phyloP scores from a whole-genome alignment of 2,888 invertebrate genomes.

The Amblyjoppa proteus region DNA sequence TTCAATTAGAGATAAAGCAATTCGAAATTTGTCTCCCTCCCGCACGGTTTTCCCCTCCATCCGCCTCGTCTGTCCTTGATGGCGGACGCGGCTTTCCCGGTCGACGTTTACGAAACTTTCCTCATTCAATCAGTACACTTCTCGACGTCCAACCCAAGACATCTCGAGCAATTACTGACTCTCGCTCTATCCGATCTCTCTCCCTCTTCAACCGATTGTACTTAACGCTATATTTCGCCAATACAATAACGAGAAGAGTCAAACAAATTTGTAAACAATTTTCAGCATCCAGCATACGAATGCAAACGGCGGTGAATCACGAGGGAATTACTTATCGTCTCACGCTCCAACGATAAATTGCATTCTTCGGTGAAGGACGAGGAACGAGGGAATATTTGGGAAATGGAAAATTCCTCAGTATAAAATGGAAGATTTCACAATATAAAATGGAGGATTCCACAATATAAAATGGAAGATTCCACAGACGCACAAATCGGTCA shows the following conservation, averaged over 20 bases:
- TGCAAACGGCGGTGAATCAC: neutral
- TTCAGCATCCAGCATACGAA: neutral
- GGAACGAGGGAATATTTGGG: conserved; percentile 4
- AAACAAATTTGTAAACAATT: conserved; percentile 27
- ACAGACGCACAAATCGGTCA: conserved; percentile 2
- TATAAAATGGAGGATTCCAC: neutral
- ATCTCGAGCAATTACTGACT: conserved; percentile 36
- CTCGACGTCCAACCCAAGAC: conserved; percentile 55
- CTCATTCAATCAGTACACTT: conserved; percentile 65
- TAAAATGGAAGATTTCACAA: neutral
- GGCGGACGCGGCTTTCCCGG: conserved; percentile 23
- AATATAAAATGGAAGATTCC: neutral
- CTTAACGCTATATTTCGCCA: conserved; percentile 8
- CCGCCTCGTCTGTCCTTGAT: conserved; percentile 3
- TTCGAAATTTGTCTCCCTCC: conserved; percentile 52
- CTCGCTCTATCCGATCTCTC: conserved; percentile 4
- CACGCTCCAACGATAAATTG: neutral
- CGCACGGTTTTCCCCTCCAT: neutral
- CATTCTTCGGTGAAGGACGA: neutral
- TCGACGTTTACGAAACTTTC: conserved; percentile 62
- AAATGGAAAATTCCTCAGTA: neutral
- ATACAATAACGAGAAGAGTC: conserved; percentile 50
- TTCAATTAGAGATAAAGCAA: conserved; percentile 64
- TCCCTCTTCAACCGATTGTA: neutral
- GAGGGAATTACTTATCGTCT: neutral